Percentiles rank a stretch among this genome's conserved stretches.
Evolutionary conservation across 1,140 invertebrate genomes (phyloP).

Genomic region (Papilio dardanus): DNA sequence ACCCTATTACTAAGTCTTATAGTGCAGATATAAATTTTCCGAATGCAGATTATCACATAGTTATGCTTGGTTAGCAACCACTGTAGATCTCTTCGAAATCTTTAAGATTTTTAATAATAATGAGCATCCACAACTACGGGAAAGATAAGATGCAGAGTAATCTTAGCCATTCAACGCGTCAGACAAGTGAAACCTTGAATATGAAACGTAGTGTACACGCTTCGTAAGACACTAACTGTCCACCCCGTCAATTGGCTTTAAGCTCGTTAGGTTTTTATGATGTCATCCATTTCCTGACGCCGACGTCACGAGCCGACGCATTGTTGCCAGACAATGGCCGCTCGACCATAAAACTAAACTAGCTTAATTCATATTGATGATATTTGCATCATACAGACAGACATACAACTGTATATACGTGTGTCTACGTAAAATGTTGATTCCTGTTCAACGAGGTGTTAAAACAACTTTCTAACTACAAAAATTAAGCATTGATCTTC

Average conservation of each 20-base stretch:
- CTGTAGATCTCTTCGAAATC: background rate
- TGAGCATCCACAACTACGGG: background rate
- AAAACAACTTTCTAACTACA: background rate
- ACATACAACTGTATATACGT: constrained; percentile 34
- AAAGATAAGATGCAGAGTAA: background rate
- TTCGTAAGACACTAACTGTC: constrained; percentile 52
- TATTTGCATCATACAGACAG: constrained; percentile 30
- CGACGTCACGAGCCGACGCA: constrained; percentile 57
- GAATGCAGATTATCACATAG: background rate
- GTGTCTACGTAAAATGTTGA: too few relatives aligned
- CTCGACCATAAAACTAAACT: constrained; percentile 56
- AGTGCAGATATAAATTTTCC: background rate
- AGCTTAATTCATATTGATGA: constrained; percentile 56
- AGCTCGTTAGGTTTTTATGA: constrained; percentile 70
- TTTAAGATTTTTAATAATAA: background rate
- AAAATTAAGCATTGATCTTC: background rate
- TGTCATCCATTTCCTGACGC: constrained; percentile 69
- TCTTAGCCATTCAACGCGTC: background rate
- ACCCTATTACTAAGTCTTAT: background rate
- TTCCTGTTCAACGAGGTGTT: background rate
- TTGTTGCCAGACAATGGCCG: constrained; percentile 54
- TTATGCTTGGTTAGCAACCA: background rate
- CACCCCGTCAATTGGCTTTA: constrained; percentile 70
- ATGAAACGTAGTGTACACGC: background rate
- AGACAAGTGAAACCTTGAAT: background rate